Evolutionary conservation across 2,888 invertebrate species (phyloP).

Genomic region (Disparrhopalites patrizii): DNA sequence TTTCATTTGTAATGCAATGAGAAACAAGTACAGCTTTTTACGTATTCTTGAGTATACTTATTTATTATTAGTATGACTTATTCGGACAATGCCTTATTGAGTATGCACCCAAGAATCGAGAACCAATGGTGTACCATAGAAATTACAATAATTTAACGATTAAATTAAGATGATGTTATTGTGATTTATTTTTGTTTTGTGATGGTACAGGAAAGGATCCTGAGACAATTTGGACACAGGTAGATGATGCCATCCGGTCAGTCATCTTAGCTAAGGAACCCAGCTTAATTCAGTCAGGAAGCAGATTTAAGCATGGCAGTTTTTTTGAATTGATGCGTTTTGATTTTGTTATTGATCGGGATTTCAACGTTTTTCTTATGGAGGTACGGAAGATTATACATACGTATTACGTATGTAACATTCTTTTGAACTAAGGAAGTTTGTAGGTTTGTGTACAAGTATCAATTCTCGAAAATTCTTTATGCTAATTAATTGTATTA

Average conservation of each 20-base stretch:
- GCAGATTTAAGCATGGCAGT: constrained; percentile 50
- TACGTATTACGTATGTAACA: background rate
- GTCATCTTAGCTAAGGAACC: constrained; percentile 61
- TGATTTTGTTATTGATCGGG: constrained; percentile 85
- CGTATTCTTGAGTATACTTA: too few relatives aligned
- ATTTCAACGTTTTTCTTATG: constrained; percentile 79
- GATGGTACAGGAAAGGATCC: constrained; percentile 71
- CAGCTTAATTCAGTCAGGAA: constrained; percentile 59
- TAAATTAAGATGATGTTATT: too few relatives aligned
- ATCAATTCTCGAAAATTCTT: background rate
- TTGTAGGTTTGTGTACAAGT: background rate
- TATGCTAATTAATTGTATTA: background rate
- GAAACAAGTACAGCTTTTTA: too few relatives aligned
- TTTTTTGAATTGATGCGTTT: constrained; percentile 95
- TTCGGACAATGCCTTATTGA: constrained; percentile 1
- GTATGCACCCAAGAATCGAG: background rate
- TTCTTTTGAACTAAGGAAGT: background rate
- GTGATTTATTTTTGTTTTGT: constrained; percentile 38
- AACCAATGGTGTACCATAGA: background rate
- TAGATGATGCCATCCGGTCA: constrained; percentile 70
- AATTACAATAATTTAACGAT: background rate
- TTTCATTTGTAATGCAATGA: background rate
- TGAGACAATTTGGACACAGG: constrained; percentile 70
- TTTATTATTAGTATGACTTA: too few relatives aligned
- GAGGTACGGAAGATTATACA: constrained; percentile 57